A percentile compares a stretch with the other conserved stretches of the same genome.
Conservation (phyloP, 1,140 invertebrate species). For the Macrosteles quadrilineatus region DNA sequence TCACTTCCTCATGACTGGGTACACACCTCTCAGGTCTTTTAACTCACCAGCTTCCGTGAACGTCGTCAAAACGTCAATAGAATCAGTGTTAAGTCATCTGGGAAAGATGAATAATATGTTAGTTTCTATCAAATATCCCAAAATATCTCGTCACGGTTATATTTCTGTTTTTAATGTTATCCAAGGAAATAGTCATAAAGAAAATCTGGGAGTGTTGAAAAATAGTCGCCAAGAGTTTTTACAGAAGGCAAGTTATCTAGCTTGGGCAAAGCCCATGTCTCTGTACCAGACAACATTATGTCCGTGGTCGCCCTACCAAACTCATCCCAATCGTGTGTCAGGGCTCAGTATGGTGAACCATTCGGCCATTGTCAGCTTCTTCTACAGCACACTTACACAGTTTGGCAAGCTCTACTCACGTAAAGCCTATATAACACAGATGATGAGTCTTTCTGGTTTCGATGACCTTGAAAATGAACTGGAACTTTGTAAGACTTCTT, state of each 20-base stretch:
- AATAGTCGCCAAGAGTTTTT: neutral
- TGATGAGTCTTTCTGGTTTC: slow-evolving; percentile 6
- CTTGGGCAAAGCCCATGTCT: slow-evolving; percentile 4
- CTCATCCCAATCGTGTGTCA: neutral
- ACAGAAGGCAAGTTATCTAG: neutral
- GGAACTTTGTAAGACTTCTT: neutral
- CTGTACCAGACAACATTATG: neutral
- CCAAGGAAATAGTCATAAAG: neutral
- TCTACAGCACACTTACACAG: neutral
- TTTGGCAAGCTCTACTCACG: slow-evolving; percentile 25
- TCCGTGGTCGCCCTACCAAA: neutral
- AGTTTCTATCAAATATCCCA: neutral
- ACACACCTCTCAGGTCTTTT: slow-evolving; percentile 16
- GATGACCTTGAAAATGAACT: neutral
- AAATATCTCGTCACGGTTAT: neutral
- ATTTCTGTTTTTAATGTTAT: slow-evolving; percentile 20
- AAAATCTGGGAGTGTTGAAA: neutral
- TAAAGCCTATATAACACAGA: slow-evolving; percentile 4
- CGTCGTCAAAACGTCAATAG: neutral
- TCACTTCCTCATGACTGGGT: slow-evolving; percentile 20
- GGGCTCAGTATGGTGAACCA: neutral
- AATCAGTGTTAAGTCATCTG: slow-evolving; percentile 2
- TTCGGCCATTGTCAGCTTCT: slow-evolving; percentile 1
- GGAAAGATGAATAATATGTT: slow-evolving; percentile 1
- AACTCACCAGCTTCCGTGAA: neutral